Percentiles rank a stretch among this genome's conserved stretches.
These are phyloP conservation scores for Typhlichthys eigenmanni DNA, from an alignment of 2,797 vertebrate species.

Conservation along the genomic window DNA sequence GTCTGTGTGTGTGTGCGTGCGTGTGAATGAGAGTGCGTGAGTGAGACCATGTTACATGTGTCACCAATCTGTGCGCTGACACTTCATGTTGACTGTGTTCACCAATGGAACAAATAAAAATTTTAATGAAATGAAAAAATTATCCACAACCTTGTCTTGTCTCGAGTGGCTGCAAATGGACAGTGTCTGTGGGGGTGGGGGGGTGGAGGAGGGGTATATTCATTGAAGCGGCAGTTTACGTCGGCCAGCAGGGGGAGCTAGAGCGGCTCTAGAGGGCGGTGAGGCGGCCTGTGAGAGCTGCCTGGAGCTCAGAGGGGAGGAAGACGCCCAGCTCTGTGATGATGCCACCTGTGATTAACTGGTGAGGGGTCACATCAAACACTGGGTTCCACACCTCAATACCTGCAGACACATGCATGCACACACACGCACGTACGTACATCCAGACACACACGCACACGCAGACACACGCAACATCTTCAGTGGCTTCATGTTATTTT, in stretches of 20 bases:
- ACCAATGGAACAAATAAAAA: conserved; percentile 23
- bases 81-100: background rate
- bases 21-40: conserved; percentile 2
- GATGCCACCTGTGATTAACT: conserved; percentile 91
- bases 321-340: conserved; percentile 91
- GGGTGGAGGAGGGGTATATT: conserved; percentile 20
- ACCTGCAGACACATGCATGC: conserved; percentile 65
- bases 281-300: conserved; percentile 78
- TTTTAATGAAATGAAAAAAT: conserved; percentile 4
- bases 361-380: conserved; percentile 91
- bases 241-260: conserved; percentile 49
- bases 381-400: conserved; percentile 92
- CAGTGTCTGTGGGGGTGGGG: conserved; percentile 40
- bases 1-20: background rate
- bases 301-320: conserved; percentile 83
- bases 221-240: conserved; percentile 58
- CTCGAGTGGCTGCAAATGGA: conserved; percentile 21
- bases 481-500: conserved; percentile 55
- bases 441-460: background rate
- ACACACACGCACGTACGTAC: background rate
- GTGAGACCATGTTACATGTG: background rate
- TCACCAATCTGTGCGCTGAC: too few relatives aligned
- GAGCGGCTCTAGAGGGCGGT: conserved; percentile 72
- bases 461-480: background rate
- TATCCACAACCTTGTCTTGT: conserved; percentile 37